These are phyloP conservation scores for Syngnathus acus DNA, from an alignment of 2,797 vertebrate species.

Conservation along the genomic window DNA sequence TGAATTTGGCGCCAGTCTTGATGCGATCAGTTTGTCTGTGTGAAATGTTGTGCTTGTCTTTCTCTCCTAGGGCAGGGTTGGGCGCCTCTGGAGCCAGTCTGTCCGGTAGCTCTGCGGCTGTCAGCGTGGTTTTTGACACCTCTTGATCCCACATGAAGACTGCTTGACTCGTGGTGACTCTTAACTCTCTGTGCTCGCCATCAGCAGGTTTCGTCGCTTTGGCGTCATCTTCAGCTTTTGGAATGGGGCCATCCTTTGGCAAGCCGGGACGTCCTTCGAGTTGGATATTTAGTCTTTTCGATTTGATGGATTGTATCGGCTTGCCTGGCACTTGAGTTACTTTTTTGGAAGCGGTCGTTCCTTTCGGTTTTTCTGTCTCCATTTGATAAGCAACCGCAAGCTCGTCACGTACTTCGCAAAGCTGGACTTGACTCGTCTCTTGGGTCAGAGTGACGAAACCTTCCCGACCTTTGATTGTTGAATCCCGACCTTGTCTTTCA, in stretches of 20 bases:
- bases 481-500: slow-evolving; percentile 36
- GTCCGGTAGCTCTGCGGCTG: background rate
- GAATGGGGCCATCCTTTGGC: background rate
- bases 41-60: slow-evolving; percentile 16
- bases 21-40: slow-evolving; percentile 32
- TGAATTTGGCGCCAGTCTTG: slow-evolving; percentile 32
- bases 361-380: slow-evolving; percentile 15
- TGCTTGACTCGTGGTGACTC: background rate
- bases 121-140: background rate
- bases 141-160: background rate
- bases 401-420: background rate
- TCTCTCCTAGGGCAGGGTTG: slow-evolving; percentile 23
- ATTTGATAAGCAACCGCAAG: background rate
- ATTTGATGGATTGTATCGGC: background rate
- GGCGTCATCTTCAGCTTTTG: background rate
- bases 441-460: slow-evolving; percentile 9
- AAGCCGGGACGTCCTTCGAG: background rate
- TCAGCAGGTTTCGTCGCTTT: background rate
- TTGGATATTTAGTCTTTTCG: background rate
- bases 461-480: slow-evolving; percentile 17
- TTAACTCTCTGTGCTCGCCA: too few species aligned
- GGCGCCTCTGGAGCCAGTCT: background rate
- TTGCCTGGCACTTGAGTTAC: background rate
- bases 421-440: background rate
- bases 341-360: slow-evolving; percentile 30